Evolutionary conservation across 1,140 invertebrate species (phyloP).

Genomic region (Meloidogyne exigua): DNA sequence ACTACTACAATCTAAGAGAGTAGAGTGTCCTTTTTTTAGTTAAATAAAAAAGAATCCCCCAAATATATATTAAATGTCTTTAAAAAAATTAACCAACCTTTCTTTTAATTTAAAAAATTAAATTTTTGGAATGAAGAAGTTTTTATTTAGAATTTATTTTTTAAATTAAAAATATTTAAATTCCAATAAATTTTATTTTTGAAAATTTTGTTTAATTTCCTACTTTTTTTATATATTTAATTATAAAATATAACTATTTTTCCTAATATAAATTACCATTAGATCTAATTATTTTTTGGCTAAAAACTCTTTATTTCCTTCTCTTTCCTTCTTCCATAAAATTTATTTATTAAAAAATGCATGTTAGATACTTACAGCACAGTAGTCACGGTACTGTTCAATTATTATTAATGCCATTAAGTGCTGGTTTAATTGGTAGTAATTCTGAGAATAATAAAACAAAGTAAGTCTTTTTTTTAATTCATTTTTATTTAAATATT

Average conservation of each 20-base stretch:
- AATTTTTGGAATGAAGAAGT: too few relatives aligned
- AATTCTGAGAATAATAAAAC: conserved; percentile 52
- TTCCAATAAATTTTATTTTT: too few relatives aligned
- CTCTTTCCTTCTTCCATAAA: background rate
- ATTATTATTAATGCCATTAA: conserved; percentile 62
- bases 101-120: background rate
- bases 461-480: background rate
- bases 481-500: background rate
- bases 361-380: conserved; percentile 63
- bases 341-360: conserved; percentile 39
- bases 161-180: too few relatives aligned
- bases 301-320: background rate
- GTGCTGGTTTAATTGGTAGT: conserved; percentile 26
- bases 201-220: too few relatives aligned
- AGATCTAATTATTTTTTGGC: background rate
- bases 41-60: too few relatives aligned
- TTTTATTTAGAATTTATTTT: too few relatives aligned
- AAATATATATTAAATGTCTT: too few relatives aligned
- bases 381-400: conserved; percentile 61
- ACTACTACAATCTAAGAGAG: too few relatives aligned
- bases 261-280: background rate
- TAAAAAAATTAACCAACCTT: background rate
- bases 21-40: too few relatives aligned
- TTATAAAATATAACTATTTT: background rate
- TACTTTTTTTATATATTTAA: too few relatives aligned